Base-by-base conservation (phyloP, 1,140 invertebrate species). In the Procambarus clarkii region DNA sequence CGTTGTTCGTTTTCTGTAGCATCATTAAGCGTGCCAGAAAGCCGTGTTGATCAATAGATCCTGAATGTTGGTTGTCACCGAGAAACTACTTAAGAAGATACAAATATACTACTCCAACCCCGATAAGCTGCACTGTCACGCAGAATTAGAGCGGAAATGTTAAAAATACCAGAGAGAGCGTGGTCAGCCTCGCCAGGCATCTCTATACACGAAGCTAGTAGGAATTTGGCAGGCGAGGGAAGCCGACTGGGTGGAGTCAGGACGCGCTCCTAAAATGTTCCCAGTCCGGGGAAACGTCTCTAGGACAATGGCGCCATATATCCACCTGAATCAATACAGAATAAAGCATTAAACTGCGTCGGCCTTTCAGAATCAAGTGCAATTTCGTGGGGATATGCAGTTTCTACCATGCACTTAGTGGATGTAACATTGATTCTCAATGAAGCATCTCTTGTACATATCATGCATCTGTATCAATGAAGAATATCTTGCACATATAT, bases 321-420 rank as follows among this genome's bases (percentile, higher is more conserved):
- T 50, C 78, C 50, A 34, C 45, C 78, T 79, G 78, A 79, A 79
- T 79, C 78, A 79, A 79, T 79, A 79, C 78, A 24, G 78, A 79
- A 79, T 79, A 79, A 45, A 21, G 78, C 45, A 79, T 79, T 21
- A 50, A 79, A 79, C 50, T 4, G 78, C 34, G 34, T 34, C 78
- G 78, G 54, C 44, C 45, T 79, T 48, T 79, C 45, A 21, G 64
- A 21, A 69, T 69, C 18, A 69, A 34, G 34, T 34, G 34, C 34
- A 34, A 21, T 18, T 69, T 69, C 13, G 11, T 69, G 64, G 34
- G 15, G 18, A 69, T 69, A 18, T 69, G 13, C 18, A 69, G 34
- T 34, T 34, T 34, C 34, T 34, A 34, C 34, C 34, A 34, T 34
- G 1, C 34, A 34, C 34, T 34, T 0, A 34, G 34, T 34, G 34